A percentile compares a stretch with the other conserved stretches of the same genome.
Conservation (phyloP, 37 sponge, comb jelly and placozoan species). For the Corticium candelabrum region DNA sequence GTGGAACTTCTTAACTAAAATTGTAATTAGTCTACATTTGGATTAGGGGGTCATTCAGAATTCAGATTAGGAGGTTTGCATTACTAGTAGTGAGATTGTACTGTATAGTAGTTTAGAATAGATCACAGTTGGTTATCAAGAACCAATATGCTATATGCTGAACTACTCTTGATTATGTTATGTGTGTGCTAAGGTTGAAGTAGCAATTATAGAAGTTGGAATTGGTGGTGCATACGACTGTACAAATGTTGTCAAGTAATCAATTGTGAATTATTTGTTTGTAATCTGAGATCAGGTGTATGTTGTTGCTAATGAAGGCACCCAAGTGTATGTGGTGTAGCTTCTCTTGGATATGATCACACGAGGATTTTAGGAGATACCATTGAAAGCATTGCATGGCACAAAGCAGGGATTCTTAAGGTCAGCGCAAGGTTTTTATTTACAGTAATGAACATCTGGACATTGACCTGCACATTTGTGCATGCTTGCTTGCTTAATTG, state of each 20-base stretch:
- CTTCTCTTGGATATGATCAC: slow-evolving; percentile 86
- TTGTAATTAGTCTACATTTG: no score
- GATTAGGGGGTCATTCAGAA: no score
- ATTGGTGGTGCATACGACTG: slow-evolving; percentile 86
- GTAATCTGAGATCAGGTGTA: background rate
- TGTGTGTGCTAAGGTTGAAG: no score
- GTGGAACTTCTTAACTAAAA: no score
- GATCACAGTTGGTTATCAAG: no score
- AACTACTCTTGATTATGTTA: no score
- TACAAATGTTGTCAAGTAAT: slow-evolving; percentile 77
- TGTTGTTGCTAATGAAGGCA: slow-evolving; percentile 21
- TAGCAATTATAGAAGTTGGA: slow-evolving; percentile 92
- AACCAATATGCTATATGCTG: no score
- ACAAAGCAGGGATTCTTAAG: slow-evolving; percentile 94
- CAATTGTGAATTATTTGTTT: background rate
- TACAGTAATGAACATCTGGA: background rate
- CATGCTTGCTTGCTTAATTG: background rate
- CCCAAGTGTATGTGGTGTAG: slow-evolving; percentile 73
- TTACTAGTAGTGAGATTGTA: no score
- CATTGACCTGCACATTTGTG: background rate
- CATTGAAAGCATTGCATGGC: slow-evolving; percentile 80
- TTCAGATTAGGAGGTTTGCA: no score
- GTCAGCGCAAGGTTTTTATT: no score
- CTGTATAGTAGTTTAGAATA: no score
- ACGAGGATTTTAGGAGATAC: slow-evolving; percentile 66